Percentiles rank a stretch among this genome's conserved stretches.
Evolutionary conservation across 2,888 invertebrate genomes (phyloP).

Genomic region (Lacanobia wlatinum): DNA sequence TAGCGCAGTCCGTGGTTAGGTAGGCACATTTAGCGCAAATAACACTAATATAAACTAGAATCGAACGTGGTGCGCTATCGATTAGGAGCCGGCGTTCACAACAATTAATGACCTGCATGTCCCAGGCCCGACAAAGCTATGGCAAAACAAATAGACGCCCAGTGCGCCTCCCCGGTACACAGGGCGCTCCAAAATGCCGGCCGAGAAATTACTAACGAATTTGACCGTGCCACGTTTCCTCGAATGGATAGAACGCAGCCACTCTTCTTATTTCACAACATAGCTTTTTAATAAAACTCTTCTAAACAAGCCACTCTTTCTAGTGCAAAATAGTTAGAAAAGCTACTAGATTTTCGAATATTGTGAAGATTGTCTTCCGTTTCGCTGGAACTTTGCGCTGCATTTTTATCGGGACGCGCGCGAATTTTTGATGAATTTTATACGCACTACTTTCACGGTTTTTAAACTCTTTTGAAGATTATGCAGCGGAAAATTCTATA

Average conservation of each 20-base stretch:
- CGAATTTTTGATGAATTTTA: not conserved
- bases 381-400: not conserved
- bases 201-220: slow-evolving; percentile 52
- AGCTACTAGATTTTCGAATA: slow-evolving; percentile 2
- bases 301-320: not conserved
- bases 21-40: slow-evolving; percentile 85
- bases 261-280: slow-evolving; percentile 1
- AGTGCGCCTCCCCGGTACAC: slow-evolving; percentile 84
- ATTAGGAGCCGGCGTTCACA: slow-evolving; percentile 90
- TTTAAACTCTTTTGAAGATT: not conserved
- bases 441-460: not conserved
- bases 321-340: not conserved
- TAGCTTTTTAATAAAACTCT: slow-evolving; percentile 19
- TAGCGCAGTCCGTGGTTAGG: slow-evolving; percentile 70
- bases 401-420: not conserved
- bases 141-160: slow-evolving; percentile 90
- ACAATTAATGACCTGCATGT: slow-evolving; percentile 91
- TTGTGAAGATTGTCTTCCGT: not conserved
- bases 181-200: slow-evolving; percentile 74
- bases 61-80: slow-evolving; percentile 90
- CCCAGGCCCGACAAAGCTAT: slow-evolving; percentile 90
- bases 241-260: not conserved
- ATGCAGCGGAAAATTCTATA: not conserved
- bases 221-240: slow-evolving; percentile 11
- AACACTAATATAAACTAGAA: slow-evolving; percentile 91